Conservation (phyloP, 2,888 invertebrate genomes). For the Sympetrum striolatum region DNA sequence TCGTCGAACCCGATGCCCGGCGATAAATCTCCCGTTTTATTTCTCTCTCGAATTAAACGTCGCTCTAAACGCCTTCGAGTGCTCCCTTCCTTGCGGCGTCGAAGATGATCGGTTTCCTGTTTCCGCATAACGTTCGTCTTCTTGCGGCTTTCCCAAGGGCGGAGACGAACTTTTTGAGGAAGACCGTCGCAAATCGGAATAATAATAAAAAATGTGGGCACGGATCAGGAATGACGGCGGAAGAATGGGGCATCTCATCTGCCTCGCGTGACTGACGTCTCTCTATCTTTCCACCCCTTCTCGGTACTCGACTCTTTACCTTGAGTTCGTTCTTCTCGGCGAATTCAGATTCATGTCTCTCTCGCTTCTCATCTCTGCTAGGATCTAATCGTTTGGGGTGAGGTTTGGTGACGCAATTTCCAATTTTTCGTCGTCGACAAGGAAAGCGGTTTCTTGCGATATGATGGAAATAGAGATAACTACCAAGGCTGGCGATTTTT, state of each 20-base stretch:
- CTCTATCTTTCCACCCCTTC: neutral
- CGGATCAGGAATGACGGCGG: neutral
- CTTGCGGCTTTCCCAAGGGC: neutral
- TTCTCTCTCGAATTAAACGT: neutral
- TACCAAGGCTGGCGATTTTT: too few relatives aligned
- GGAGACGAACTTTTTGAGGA: neutral
- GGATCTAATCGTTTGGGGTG: neutral
- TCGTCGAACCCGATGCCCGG: neutral
- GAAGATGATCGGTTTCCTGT: neutral
- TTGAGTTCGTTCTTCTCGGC: neutral
- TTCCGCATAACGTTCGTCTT: neutral
- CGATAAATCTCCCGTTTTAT: neutral
- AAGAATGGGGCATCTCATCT: neutral
- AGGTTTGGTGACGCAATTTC: too few relatives aligned
- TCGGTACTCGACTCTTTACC: neutral
- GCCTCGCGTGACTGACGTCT: neutral
- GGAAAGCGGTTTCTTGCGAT: too few relatives aligned
- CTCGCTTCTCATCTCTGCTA: neutral
- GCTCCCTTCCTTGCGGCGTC: neutral
- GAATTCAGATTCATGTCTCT: neutral
- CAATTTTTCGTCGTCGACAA: too few relatives aligned
- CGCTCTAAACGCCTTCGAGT: neutral
- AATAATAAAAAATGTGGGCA: neutral
- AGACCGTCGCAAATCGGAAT: neutral
- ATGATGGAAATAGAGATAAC: too few relatives aligned